These are phyloP conservation scores for Rhyacophila evoluta DNA, from an alignment of 2,888 invertebrate genomes.

Conservation along the genomic window DNA sequence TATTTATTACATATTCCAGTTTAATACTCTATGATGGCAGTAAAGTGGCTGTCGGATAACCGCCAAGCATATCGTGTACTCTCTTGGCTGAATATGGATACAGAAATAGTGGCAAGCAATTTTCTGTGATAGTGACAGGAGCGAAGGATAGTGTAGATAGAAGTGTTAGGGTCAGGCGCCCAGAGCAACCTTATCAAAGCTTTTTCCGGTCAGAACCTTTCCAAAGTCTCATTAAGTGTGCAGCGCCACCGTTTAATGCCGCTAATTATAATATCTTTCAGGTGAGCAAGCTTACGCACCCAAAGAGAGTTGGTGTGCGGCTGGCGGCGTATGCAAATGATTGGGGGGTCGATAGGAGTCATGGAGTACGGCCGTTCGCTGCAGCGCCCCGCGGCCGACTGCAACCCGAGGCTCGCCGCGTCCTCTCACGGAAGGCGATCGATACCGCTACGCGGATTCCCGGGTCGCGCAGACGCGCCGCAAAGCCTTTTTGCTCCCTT, in stretches of 20 bases:
- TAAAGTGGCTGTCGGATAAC: neutral
- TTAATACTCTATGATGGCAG: neutral
- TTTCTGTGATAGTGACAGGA: neutral
- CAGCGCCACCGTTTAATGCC: constrained; percentile 32
- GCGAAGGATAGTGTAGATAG: neutral
- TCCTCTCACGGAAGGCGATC: constrained; percentile 58
- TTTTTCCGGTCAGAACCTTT: constrained; percentile 22
- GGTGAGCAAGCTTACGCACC: constrained; percentile 36
- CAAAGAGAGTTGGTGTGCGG: constrained; percentile 4
- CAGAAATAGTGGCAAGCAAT: neutral
- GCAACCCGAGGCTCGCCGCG: constrained; percentile 53
- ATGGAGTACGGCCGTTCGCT: neutral
- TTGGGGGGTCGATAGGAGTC: constrained; percentile 3
- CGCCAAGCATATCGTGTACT: neutral
- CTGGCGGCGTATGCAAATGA: constrained; percentile 11
- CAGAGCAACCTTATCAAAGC: neutral
- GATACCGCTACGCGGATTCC: constrained; percentile 56
- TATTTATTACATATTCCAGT: neutral
- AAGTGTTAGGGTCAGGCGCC: neutral
- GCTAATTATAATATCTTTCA: constrained; percentile 40
- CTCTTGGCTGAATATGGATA: neutral
- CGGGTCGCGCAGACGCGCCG: constrained; percentile 58
- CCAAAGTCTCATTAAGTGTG: neutral
- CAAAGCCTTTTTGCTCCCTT: neutral
- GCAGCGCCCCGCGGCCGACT: constrained; percentile 20